Percentiles rank a stretch among this genome's conserved stretches.
These are phyloP conservation scores for Thymelicus acteon DNA, from an alignment of 2,888 invertebrate genomes.

Conservation along the genomic window DNA sequence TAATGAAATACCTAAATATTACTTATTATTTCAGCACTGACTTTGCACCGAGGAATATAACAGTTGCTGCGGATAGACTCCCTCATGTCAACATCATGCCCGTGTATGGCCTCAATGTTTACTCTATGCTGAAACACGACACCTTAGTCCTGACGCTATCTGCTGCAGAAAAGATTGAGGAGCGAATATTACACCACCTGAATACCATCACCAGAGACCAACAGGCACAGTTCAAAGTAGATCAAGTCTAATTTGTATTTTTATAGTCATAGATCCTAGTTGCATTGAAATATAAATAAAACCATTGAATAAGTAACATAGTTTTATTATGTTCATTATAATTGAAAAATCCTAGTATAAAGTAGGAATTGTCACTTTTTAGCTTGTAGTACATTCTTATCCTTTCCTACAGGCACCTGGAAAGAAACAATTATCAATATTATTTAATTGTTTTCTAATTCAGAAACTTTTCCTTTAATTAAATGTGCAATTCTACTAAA, in stretches of 20 bases:
- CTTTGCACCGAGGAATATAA: constrained; percentile 94
- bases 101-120: constrained; percentile 97
- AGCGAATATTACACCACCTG: constrained; percentile 88
- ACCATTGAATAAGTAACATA: constrained; percentile 22
- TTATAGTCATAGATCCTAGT: background rate
- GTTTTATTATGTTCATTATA: background rate
- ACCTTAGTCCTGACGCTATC: constrained; percentile 94
- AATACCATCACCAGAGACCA: constrained; percentile 83
- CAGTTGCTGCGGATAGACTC: constrained; percentile 91
- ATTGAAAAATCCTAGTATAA: background rate
- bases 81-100: constrained; percentile 97
- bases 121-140: constrained; percentile 98
- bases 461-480: too few species aligned
- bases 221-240: constrained; percentile 84
- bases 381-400: constrained; percentile 34
- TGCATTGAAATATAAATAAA: constrained; percentile 6
- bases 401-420: constrained; percentile 47
- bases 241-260: constrained; percentile 81
- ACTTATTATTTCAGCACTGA: constrained; percentile 88
- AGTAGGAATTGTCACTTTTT: constrained; percentile 33
- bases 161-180: constrained; percentile 94
- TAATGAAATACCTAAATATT: background rate
- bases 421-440: constrained; percentile 41
- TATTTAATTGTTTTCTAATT: too few species aligned
- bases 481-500: too few species aligned